Evolutionary conservation across 2,888 invertebrate species (phyloP), one percentile per base, ranked within the genome.

Genomic region (Cataglyphis rosenhaueri): DNA sequence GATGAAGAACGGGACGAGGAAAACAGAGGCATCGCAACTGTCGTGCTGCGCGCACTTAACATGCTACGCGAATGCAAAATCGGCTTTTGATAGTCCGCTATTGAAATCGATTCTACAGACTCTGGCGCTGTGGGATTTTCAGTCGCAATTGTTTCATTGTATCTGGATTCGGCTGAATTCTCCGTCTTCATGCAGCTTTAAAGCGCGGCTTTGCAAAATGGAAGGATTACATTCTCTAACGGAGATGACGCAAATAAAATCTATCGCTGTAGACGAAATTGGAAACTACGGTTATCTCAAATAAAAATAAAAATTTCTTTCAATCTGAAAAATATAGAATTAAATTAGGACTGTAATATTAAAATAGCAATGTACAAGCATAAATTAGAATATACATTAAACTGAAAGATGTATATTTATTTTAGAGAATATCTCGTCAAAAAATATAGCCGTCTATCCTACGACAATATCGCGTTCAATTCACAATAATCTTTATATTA

Each of bases 1-100:
- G 78, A 35, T 70, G 78, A 70, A 79, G 78, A 79, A 79, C 71
- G 59, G 71, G 15, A 48, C 48, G 74, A 48, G 59, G 71, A 78
- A 71, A 71, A 79, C 78, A 71, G 71, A 71, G 59, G 71, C 71
- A 35, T 48, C 78, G 78, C 70, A 66, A 76, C 76, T 66, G 66
- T 76, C 66, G 55, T 66, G 21, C 41, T 57, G 21, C 18, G 70
- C 35, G 18, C 55, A 41, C 55, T 57, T 68, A 68, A 76, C 68
- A 68, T 68, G 57, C 68, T 41, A 38, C 35, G 76, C 78, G 78
- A 71, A 71, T 79, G 71, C 59, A 61, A 79, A 79, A 61, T 76
- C 76, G 66, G 68, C 68, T 66, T 76, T 76, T 76, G 41, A 52
- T 65, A 75, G 65, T 68, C 32, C 57, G 32, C 70, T 41, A 35